Conservation (phyloP, 2,113 vertebrate species). For the Pollachius pollachius region DNA sequence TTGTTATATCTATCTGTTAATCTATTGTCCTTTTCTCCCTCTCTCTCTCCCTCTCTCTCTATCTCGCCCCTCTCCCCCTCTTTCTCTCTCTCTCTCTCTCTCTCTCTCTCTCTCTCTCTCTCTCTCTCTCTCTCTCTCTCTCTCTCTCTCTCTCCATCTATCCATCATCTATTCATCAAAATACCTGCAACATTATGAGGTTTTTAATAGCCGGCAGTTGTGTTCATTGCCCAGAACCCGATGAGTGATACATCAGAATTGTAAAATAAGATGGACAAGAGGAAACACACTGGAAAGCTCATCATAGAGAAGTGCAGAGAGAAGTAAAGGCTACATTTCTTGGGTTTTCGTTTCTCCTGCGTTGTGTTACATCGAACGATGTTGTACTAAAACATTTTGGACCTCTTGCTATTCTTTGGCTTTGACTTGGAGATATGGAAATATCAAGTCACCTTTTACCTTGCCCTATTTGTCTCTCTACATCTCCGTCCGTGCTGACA, state of each 20-base stretch:
- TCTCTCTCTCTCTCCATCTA: too few relatives aligned
- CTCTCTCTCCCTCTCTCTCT: too few relatives aligned
- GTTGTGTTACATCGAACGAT: too few relatives aligned
- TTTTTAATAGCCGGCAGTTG: background rate
- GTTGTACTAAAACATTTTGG: background rate
- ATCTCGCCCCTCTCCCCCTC: too few relatives aligned
- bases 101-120: too few relatives aligned
- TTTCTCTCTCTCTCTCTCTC: too few relatives aligned
- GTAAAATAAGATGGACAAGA: background rate
- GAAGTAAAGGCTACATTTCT: too few relatives aligned
- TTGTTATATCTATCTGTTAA: background rate
- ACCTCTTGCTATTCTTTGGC: conserved; percentile 7
- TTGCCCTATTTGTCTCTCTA: conserved; percentile 35
- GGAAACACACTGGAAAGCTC: background rate
- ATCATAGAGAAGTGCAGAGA: too few relatives aligned
- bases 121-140: too few relatives aligned
- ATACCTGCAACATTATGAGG: too few relatives aligned
- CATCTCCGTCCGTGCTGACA: conserved; percentile 48
- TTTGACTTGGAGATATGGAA: conserved; percentile 2
- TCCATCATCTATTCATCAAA: too few relatives aligned
- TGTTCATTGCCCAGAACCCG: background rate
- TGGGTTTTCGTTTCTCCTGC: too few relatives aligned
- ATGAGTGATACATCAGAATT: conserved; percentile 8
- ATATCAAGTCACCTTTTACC: conserved; percentile 44
- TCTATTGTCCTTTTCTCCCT: background rate